Evolutionary conservation across 2,797 vertebrate species (phyloP).

Genomic region (Karalla daura): DNA sequence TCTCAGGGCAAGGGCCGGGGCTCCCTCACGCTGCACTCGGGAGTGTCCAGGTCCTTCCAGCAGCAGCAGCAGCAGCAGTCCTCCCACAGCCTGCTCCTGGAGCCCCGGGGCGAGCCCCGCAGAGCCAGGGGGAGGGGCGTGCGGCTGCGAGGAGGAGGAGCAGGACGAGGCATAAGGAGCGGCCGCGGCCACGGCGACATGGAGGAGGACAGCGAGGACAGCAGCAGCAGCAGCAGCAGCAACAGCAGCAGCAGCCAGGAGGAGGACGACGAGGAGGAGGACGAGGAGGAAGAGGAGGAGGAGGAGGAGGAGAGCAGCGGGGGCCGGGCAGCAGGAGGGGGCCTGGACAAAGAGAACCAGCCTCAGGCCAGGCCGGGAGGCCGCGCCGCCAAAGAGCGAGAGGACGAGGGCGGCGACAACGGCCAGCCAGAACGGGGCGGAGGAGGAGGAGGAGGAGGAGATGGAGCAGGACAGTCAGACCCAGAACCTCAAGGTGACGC

Average conservation of each 20-base stretch:
- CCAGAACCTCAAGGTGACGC: slow-evolving; percentile 91
- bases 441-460: slow-evolving; percentile 80
- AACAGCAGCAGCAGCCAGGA: slow-evolving; percentile 40
- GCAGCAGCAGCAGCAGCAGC: slow-evolving; percentile 59
- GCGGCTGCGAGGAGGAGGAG: slow-evolving; percentile 75
- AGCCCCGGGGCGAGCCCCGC: slow-evolving; percentile 61
- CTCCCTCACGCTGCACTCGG: slow-evolving; percentile 37
- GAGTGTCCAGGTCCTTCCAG: slow-evolving; percentile 38
- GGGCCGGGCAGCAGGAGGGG: slow-evolving; percentile 54
- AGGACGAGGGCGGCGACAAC: slow-evolving; percentile 67
- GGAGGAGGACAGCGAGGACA: slow-evolving; percentile 65
- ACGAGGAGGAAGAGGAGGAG: slow-evolving; percentile 61
- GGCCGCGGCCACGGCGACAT: slow-evolving; percentile 52
- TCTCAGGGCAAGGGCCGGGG: slow-evolving; percentile 74
- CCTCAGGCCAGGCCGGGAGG: slow-evolving; percentile 67
- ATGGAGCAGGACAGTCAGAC: slow-evolving; percentile 87
- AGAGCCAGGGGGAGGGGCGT: slow-evolving; percentile 79
- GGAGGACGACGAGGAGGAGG: slow-evolving; percentile 60
- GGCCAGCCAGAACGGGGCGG: slow-evolving; percentile 67
- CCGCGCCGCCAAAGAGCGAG: slow-evolving; percentile 69
- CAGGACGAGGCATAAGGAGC: slow-evolving; percentile 67
- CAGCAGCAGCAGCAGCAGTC: slow-evolving; percentile 56
- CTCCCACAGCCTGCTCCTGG: slow-evolving; percentile 39
- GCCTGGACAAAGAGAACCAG: slow-evolving; percentile 80
- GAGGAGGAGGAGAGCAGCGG: slow-evolving; percentile 58